Evolutionary conservation across 2,797 vertebrate genomes (phyloP).

Genomic region (Mastacembelus armatus): DNA sequence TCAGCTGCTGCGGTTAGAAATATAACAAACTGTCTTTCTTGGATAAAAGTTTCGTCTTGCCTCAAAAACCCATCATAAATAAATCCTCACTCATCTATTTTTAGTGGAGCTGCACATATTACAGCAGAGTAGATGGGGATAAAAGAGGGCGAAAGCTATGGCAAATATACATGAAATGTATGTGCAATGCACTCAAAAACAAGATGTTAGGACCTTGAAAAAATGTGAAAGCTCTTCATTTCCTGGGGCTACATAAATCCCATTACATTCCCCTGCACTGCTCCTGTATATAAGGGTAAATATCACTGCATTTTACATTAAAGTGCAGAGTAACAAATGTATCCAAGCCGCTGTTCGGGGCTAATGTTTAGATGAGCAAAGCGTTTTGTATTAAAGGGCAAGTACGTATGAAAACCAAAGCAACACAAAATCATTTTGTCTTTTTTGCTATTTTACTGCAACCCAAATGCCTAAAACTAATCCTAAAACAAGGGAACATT

Average conservation of each 20-base stretch:
- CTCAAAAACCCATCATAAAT: slow-evolving; percentile 51
- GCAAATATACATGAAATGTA: slow-evolving; percentile 29
- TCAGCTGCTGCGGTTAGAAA: slow-evolving; percentile 5
- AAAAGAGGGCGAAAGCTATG: neutral
- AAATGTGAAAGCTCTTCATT: slow-evolving; percentile 59
- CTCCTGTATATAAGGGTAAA: slow-evolving; percentile 61
- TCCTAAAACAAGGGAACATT: neutral
- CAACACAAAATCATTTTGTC: neutral
- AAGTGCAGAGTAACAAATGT: slow-evolving; percentile 73
- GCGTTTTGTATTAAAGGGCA: slow-evolving; percentile 36
- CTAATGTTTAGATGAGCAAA: slow-evolving; percentile 61
- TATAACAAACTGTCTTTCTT: slow-evolving; percentile 24
- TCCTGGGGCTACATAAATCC: slow-evolving; percentile 64
- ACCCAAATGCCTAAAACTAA: no score
- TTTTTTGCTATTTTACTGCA: neutral
- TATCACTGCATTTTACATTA: slow-evolving; percentile 66
- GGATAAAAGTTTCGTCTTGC: slow-evolving; percentile 34
- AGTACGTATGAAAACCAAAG: neutral
- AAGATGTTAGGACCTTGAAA: slow-evolving; percentile 46
- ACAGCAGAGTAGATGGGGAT: slow-evolving; percentile 1
- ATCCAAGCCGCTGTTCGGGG: slow-evolving; percentile 42
- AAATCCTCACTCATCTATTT: slow-evolving; percentile 46
- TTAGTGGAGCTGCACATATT: slow-evolving; percentile 31
- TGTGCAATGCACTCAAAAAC: slow-evolving; percentile 30
- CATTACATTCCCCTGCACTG: slow-evolving; percentile 64